Evolutionary conservation across 2,888 invertebrate species (phyloP), one percentile per base, ranked within the genome.

Genomic region (Idaea dimidiata): DNA sequence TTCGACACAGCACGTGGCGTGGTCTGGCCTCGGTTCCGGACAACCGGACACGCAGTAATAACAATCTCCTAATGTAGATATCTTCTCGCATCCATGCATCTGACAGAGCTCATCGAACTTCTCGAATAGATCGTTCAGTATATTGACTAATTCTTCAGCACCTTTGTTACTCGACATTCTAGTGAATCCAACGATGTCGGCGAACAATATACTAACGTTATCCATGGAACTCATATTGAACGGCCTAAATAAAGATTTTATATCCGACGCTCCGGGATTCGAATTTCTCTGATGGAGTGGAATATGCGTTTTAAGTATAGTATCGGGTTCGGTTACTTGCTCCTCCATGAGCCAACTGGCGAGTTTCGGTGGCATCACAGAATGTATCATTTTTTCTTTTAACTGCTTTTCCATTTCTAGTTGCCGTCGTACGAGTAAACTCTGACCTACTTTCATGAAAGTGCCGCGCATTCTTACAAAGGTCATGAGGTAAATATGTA

Each of bases 201-300:
- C 99, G 84, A 99, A 99, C 58, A 99, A 90, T 78, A 99, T 99
- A 88, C 98, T 98, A 57, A 99, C 99, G 83, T 98, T 96, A 72
- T 97, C 97, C 98, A 99, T 98, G 63, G 96, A 96, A 84, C 97
- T 97, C 98, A 99, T 99, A 80, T 99, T 98, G 86, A 99, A 99
- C 7, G 98, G 98, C 55, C 99, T 94, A 87, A 99, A 99, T 60
- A 97, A 91, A 0, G 97, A 96, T 75, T 96, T 95, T 24, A 97
- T 95, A 80, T 97, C 95, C 53, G 94, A 94, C 54, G 90, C 93
- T 73, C 93, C 94, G 4, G 93, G 89, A 67, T 94, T 93, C 0
- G 94, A 92, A 71, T 91, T 87, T 76, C 94, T 78, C 59, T 92
- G 87, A 65, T 86, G 84, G 17, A 90, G 76, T 55, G 87, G 81